Percentiles rank a stretch among this genome's conserved stretches.
These are phyloP conservation scores for Apodemus speciosus DNA, from an alignment of 2,113 vertebrate species.

Conservation along the genomic window DNA sequence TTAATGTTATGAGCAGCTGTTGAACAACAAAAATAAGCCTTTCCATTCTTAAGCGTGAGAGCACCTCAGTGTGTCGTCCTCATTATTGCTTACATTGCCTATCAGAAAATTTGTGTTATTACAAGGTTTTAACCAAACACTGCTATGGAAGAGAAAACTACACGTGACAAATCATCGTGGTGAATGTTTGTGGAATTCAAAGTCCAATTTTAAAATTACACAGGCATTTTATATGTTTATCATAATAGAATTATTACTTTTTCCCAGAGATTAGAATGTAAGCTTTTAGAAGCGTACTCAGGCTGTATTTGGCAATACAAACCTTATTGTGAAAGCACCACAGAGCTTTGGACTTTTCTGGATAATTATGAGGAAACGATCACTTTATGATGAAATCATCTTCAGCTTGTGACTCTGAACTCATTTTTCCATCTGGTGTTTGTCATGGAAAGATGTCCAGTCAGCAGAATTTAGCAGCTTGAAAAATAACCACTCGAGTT, in stretches of 20 bases:
- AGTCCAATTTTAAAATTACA: slow-evolving; percentile 72
- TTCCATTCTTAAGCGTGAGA: slow-evolving; percentile 80
- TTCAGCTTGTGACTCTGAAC: slow-evolving; percentile 70
- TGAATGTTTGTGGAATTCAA: slow-evolving; percentile 73
- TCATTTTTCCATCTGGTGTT: slow-evolving; percentile 84
- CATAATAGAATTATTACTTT: slow-evolving; percentile 72
- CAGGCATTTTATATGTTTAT: slow-evolving; percentile 80
- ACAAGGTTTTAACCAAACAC: slow-evolving; percentile 62
- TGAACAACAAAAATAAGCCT: slow-evolving; percentile 76
- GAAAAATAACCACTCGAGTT: slow-evolving; percentile 56
- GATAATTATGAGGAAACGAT: slow-evolving; percentile 78
- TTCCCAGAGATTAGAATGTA: slow-evolving; percentile 75
- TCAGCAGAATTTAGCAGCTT: slow-evolving; percentile 75
- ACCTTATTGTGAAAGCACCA: slow-evolving; percentile 68
- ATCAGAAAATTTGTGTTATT: slow-evolving; percentile 77
- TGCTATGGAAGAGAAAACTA: slow-evolving; percentile 74
- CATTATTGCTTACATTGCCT: slow-evolving; percentile 80
- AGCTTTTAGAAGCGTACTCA: slow-evolving; percentile 68
- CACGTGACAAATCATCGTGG: slow-evolving; percentile 62
- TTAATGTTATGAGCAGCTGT: slow-evolving; percentile 66
- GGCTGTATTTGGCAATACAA: slow-evolving; percentile 70
- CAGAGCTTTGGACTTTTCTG: slow-evolving; percentile 67
- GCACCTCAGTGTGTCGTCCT: slow-evolving; percentile 61
- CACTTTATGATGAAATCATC: slow-evolving; percentile 81
- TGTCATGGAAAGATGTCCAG: slow-evolving; percentile 77